These are phyloP conservation scores for Crematogaster levior DNA, from an alignment of 2,888 invertebrate species.

Conservation along the genomic window DNA sequence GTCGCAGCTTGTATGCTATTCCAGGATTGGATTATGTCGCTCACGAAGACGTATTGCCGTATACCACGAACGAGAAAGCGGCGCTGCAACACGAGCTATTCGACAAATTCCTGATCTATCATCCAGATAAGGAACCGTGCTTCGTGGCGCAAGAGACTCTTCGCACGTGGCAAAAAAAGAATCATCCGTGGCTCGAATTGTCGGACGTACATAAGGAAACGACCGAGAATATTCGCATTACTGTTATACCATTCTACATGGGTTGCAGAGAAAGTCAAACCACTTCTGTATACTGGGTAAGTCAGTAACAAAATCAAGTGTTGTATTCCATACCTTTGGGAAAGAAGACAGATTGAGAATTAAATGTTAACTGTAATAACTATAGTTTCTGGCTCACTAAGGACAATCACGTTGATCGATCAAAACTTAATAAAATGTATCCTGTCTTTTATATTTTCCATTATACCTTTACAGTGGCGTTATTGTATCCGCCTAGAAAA, in stretches of 20 bases:
- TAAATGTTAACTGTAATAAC: neutral
- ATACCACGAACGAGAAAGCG: conserved; percentile 94
- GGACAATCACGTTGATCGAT: too few relatives aligned
- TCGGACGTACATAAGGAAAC: conserved; percentile 99
- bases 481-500: conserved; percentile 99
- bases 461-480: conserved; percentile 95
- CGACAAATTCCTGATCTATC: conserved; percentile 95
- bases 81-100: conserved; percentile 98
- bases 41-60: conserved; percentile 98
- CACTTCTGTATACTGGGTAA: conserved; percentile 96
- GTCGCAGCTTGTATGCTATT: conserved; percentile 97
- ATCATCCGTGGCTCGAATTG: conserved; percentile 98
- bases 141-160: conserved; percentile 96
- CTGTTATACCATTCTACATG: conserved; percentile 99
- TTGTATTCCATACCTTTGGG: neutral
- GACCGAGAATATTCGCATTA: conserved; percentile 97
- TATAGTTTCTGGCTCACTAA: too few relatives aligned
- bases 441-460: conserved; percentile 48
- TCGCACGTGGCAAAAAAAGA: conserved; percentile 98
- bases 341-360: neutral
- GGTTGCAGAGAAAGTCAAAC: conserved; percentile 97
- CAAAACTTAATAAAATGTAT: too few relatives aligned
- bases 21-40: conserved; percentile 99
- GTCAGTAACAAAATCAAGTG: neutral
- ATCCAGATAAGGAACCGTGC: conserved; percentile 94